Evolutionary conservation across 1,140 invertebrate genomes (phyloP).

Genomic region (Aphis craccivora): DNA sequence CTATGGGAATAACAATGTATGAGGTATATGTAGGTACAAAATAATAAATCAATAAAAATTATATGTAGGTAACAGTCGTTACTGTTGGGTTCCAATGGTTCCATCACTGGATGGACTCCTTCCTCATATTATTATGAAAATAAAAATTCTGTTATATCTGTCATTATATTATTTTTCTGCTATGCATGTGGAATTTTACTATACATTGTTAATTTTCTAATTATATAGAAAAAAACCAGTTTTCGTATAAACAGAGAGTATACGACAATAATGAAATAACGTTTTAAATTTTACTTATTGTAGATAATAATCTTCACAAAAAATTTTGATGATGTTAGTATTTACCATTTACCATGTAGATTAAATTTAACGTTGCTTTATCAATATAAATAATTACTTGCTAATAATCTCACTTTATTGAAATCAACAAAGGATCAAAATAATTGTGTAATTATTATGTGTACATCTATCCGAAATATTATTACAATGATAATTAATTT

Average conservation of each 20-base stretch:
- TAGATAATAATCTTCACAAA: neutral
- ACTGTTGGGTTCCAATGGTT: no score
- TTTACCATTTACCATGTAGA: neutral
- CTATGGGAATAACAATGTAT: neutral
- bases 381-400: neutral
- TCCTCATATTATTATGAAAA: no score
- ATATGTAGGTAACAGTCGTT: neutral
- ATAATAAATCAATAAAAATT: neutral
- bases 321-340: neutral
- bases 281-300: neutral
- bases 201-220: no score
- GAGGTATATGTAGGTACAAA: neutral
- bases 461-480: neutral
- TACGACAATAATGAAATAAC: neutral
- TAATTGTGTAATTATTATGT: neutral
- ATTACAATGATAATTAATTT: no score
- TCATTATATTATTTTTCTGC: no score
- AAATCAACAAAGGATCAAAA: neutral
- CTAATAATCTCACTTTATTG: neutral
- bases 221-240: no score
- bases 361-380: neutral
- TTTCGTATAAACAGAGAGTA: neutral
- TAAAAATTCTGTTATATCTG: no score
- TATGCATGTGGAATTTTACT: no score
- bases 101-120: no score